These are phyloP conservation scores for Cyrtorhinus lividipennis DNA, from an alignment of 1,140 invertebrate genomes.

Conservation along the genomic window DNA sequence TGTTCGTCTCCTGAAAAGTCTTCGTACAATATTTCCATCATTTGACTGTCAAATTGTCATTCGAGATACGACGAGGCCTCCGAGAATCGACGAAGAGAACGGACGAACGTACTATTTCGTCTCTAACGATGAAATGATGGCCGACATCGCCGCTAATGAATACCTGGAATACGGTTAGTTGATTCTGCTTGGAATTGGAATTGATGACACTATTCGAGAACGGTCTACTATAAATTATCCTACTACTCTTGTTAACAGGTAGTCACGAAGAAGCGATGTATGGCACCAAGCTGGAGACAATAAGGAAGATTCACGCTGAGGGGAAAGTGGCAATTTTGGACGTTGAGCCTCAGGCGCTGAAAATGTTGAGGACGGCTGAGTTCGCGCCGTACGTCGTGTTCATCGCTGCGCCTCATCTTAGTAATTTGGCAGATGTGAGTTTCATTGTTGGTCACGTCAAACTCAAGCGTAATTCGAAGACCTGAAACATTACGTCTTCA, in stretches of 20 bases:
- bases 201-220: background rate
- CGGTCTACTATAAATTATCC: no score
- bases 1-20: no score
- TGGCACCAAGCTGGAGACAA: slow-evolving; percentile 96
- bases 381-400: slow-evolving; percentile 97
- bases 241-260: no score
- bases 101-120: slow-evolving; percentile 99
- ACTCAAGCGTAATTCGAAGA: no score
- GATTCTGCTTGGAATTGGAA: background rate
- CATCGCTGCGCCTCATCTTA: slow-evolving; percentile 85
- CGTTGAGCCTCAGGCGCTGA: slow-evolving; percentile 95
- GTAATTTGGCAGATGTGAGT: slow-evolving; percentile 87
- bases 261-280: slow-evolving; percentile 99
- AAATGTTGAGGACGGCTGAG: slow-evolving; percentile 88
- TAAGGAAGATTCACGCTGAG: slow-evolving; percentile 87
- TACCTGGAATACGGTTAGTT: slow-evolving; percentile 90
- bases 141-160: slow-evolving; percentile 94
- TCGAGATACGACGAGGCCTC: slow-evolving; percentile 89
- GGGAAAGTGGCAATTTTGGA: slow-evolving; percentile 95
- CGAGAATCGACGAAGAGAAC: slow-evolving; percentile 90
- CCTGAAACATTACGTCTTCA: no score
- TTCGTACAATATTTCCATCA: no score
- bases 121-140: slow-evolving; percentile 97
- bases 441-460: no score
- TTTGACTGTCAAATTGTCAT: no score